phyloP scores from a whole-genome alignment of 2,113 vertebrate species.

The Cinclus cinclus region DNA sequence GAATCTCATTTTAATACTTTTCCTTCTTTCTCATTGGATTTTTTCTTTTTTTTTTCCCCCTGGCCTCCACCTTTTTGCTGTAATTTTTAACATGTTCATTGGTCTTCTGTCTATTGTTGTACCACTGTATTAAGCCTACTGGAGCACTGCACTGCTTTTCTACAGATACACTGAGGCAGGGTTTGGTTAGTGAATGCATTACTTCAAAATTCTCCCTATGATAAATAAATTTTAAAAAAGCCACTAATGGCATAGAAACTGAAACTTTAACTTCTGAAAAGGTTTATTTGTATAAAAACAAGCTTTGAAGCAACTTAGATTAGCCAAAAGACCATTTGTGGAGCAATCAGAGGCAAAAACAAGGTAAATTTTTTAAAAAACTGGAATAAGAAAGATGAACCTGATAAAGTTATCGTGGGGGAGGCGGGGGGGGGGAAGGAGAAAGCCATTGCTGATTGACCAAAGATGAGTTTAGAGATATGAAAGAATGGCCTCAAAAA shows the following conservation, averaged over 20 bases:
- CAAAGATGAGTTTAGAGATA: background rate
- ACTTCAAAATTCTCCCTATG: background rate
- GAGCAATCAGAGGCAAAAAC: background rate
- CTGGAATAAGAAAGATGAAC: background rate
- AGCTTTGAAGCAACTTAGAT: background rate
- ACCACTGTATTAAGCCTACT: background rate
- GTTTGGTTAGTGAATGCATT: background rate
- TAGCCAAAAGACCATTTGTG: background rate
- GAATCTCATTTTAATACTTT: background rate
- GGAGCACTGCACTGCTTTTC: background rate
- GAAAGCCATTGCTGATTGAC: background rate
- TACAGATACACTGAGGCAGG: background rate
- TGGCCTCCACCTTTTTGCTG: background rate
- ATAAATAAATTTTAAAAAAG: background rate
- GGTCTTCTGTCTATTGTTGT: background rate
- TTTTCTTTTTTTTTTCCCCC: background rate
- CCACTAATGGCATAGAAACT: fast-evolving
- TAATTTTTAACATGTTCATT: background rate
- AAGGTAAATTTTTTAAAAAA: background rate
- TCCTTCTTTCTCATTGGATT: background rate
- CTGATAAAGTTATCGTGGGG: background rate
- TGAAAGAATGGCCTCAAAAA: background rate
- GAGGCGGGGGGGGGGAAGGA: no score
- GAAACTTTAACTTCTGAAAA: background rate
- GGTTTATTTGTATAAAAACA: background rate